A percentile compares a stretch with the other conserved stretches of the same genome.
phyloP scores from a whole-genome alignment of 1,140 invertebrate species.

The Lordiphosa stackelbergi region DNA sequence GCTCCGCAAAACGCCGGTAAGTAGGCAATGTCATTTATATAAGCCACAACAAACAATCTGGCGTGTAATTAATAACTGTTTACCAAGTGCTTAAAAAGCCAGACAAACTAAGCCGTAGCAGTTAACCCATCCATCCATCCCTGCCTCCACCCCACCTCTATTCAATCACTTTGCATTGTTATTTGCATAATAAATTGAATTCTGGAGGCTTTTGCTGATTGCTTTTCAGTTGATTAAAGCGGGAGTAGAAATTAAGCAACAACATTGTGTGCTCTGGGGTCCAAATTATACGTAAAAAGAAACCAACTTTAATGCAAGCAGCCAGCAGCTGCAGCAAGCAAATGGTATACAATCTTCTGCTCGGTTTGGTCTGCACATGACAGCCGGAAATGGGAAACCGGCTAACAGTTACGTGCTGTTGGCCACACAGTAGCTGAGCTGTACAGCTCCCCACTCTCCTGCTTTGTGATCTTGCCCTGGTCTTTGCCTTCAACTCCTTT shows the following conservation, averaged over 20 bases:
- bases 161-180: conserved; percentile 18
- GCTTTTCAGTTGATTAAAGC: conserved; percentile 36
- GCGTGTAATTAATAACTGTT: conserved; percentile 69
- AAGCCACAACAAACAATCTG: conserved; percentile 46
- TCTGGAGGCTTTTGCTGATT: conserved; percentile 38
- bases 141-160: neutral
- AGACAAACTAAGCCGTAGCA: conserved; percentile 29
- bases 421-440: conserved; percentile 53
- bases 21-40: conserved; percentile 39
- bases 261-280: conserved; percentile 3
- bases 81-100: conserved; percentile 61
- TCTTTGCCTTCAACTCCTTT: conserved; percentile 16
- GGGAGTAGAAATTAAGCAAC: conserved; percentile 37
- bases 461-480: conserved; percentile 9
- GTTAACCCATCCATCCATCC: neutral
- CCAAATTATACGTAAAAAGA: conserved; percentile 33
- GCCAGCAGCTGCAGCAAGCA: conserved; percentile 31
- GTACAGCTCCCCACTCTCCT: conserved; percentile 7
- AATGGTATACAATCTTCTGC: conserved; percentile 65
- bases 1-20: conserved; percentile 36
- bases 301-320: conserved; percentile 20
- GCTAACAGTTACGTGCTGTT: conserved; percentile 68
- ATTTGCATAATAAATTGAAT: conserved; percentile 70
- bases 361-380: conserved; percentile 68
- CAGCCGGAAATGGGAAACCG: conserved; percentile 68